Evolutionary conservation across 23 tunicate genomes (phyloP).

Genomic region (Styela clava): DNA sequence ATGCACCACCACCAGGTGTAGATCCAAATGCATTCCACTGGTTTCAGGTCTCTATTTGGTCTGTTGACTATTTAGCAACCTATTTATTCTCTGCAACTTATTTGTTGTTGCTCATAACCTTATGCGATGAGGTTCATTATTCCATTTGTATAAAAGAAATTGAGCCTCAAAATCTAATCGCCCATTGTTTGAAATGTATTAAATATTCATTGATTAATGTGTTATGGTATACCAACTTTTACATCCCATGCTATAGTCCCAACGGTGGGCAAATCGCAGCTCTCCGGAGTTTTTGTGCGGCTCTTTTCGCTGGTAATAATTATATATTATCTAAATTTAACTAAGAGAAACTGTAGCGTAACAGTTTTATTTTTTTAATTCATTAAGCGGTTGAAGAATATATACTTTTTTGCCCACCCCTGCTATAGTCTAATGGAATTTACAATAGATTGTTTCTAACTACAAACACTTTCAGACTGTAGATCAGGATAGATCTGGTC

Average conservation of each 20-base stretch:
- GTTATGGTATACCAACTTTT: not conserved
- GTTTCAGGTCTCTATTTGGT: slow-evolving; percentile 57
- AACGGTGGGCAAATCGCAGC: too few relatives aligned
- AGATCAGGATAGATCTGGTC: slow-evolving; percentile 87
- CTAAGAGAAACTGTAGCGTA: too few relatives aligned
- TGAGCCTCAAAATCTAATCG: not conserved
- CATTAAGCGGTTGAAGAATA: not conserved
- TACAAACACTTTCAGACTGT: slow-evolving; percentile 42
- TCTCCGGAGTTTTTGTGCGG: too few relatives aligned
- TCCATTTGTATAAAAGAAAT: not conserved
- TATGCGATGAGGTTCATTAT: not conserved
- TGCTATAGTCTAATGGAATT: not conserved
- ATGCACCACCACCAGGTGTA: slow-evolving; percentile 62
- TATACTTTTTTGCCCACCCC: not conserved
- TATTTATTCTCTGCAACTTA: not conserved
- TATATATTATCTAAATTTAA: too few relatives aligned
- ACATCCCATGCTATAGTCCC: not conserved
- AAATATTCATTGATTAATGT: not conserved
- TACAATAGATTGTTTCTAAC: not conserved
- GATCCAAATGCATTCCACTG: slow-evolving; percentile 81
- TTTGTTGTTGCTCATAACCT: not conserved
- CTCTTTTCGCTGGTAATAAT: too few relatives aligned
- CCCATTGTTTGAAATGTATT: too few relatives aligned
- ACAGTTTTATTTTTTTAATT: too few relatives aligned
- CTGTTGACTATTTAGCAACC: too few relatives aligned